Evolutionary conservation across 2,113 vertebrate genomes (phyloP).

Genomic region (Bombycilla garrulus): DNA sequence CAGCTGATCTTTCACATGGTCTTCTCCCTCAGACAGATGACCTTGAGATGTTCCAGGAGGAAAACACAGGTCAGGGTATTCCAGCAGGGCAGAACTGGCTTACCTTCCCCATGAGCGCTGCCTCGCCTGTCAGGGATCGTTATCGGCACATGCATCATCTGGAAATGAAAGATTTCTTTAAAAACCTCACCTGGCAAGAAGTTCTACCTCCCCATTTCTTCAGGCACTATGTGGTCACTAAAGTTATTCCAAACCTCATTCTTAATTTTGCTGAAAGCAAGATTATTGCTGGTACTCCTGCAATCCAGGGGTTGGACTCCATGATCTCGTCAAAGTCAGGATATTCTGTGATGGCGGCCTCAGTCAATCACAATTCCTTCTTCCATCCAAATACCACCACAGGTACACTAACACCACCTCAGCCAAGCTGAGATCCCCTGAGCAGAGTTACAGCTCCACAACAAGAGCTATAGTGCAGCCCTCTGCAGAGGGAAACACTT

Average conservation of each 20-base stretch:
- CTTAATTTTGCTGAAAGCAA: not conserved
- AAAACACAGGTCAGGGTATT: not conserved
- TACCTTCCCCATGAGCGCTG: not conserved
- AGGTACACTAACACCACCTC: not conserved
- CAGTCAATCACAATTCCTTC: not conserved
- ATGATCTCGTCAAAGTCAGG: accelerated
- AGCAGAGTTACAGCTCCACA: not conserved
- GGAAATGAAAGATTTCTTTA: not conserved
- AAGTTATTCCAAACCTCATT: not conserved
- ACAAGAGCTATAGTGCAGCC: not conserved
- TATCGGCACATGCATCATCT: not conserved
- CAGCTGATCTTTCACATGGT: not conserved
- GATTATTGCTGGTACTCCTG: not conserved
- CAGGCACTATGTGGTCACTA: too few relatives aligned
- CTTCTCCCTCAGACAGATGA: not conserved
- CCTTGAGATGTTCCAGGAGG: not conserved
- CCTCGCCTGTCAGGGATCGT: not conserved
- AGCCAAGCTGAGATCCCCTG: not conserved
- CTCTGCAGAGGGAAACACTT: not conserved
- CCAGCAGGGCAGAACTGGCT: not conserved
- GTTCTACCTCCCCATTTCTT: not conserved
- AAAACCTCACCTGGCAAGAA: not conserved
- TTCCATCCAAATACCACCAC: not conserved
- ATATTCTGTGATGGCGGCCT: not conserved
- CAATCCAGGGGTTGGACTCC: not conserved